Evolutionary conservation across 1,140 invertebrate species (phyloP), one percentile per base, ranked within the genome.

Genomic region (Linepithema humile): DNA sequence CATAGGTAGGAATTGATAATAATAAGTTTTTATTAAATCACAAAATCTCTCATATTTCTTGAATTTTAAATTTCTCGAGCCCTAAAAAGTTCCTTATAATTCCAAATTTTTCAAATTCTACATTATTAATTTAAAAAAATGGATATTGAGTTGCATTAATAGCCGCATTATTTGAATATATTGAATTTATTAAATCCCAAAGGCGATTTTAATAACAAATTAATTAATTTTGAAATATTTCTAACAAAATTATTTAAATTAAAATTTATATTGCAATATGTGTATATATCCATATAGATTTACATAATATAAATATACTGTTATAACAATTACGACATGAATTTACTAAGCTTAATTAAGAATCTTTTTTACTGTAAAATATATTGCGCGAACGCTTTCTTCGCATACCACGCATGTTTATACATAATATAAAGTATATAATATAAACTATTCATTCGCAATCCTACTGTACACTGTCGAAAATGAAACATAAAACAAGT

Each of bases 401-500:
- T 78, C 23, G 45, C 48, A 67, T 32, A 69, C 23, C 75, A 40
- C 26, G 48, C 62, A 78, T 78, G 69, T 78, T 53, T 62, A 78
- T 65, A 67, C n/a, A 69, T 62, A 75, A 62, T 40, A 78, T 80
- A 69, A 70, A 80, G 26, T 50, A 70, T 53, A 74, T 59, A 84
- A 69, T n/a, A 86, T 35, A 86, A 77, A 86, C 69, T 83, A 88
- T 86, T 82, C 9, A 85, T 80, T 55, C 59, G 70, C 74, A 84
- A 88, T 86, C 74, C 84, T 89, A 89, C 75, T 57, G 32, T 88
- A 53, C 80, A 89, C 84, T 89, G 87, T 89, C 88, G 17, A 72
- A 80, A 82, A 89, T 32, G 88, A 88, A 88, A 89, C 88, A 86
- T 89, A 89, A 67, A 83, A 74, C 83, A 83, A 80, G 84, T 89